Evolutionary conservation across 2,888 invertebrate species (phyloP).

Genomic region (Eueremaeus valkanovi): DNA sequence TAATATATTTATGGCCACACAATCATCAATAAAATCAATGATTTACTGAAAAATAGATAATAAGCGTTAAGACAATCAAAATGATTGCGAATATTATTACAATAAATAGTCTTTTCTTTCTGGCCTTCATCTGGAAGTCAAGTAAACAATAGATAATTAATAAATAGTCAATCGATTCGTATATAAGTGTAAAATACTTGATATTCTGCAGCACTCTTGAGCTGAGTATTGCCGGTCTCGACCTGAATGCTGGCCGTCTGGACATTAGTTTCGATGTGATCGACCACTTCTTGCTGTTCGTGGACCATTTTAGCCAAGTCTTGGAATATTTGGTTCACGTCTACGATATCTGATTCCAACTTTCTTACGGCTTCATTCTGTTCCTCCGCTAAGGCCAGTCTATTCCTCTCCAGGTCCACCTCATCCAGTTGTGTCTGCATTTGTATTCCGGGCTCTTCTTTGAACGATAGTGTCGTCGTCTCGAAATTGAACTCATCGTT

Average conservation of each 20-base stretch:
- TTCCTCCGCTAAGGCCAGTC: conserved; percentile 76
- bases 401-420: conserved; percentile 71
- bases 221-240: conserved; percentile 56
- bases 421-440: conserved; percentile 52
- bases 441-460: not conserved
- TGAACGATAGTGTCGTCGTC: conserved; percentile 4
- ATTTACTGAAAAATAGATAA: conserved; percentile 52
- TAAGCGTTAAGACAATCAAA: conserved; percentile 62
- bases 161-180: not conserved
- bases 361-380: conserved; percentile 83
- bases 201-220: conserved; percentile 52
- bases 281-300: conserved; percentile 80
- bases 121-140: conserved; percentile 76
- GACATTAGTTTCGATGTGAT: conserved; percentile 93
- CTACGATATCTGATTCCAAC: conserved; percentile 86
- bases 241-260: conserved; percentile 76
- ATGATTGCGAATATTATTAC: conserved; percentile 59
- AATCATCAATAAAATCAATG: too few relatives aligned
- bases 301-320: conserved; percentile 91
- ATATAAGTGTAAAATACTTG: conserved; percentile 40
- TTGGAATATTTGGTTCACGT: conserved; percentile 96
- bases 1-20: too few relatives aligned
- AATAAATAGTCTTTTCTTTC: conserved; percentile 80
- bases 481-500: conserved; percentile 17
- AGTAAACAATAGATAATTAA: conserved; percentile 13